Evolutionary conservation across 2,888 invertebrate species (phyloP).

Genomic region (Sinopyrophorus schimmeli): DNA sequence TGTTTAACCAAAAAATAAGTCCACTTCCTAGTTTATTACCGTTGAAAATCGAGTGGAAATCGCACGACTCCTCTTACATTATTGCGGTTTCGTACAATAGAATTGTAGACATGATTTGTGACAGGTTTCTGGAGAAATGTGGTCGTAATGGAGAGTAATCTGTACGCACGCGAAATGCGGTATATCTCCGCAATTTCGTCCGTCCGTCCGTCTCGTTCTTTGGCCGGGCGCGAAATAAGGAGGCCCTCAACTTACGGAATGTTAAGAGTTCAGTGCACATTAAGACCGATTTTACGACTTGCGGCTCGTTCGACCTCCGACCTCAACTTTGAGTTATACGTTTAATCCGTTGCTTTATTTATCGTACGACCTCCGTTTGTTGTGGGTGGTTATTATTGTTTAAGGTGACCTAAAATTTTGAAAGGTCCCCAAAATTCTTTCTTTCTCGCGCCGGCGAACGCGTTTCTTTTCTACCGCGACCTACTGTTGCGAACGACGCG

Average conservation of each 20-base stretch:
- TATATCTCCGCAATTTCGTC: slow-evolving; percentile 1
- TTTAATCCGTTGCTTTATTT: slow-evolving; percentile 31
- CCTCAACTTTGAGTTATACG: slow-evolving; percentile 32
- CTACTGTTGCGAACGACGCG: no score
- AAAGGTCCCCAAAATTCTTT: slow-evolving; percentile 15
- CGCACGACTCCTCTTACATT: slow-evolving; percentile 8
- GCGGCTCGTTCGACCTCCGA: slow-evolving; percentile 32
- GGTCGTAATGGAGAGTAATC: slow-evolving; percentile 17
- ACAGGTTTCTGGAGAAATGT: slow-evolving; percentile 17
- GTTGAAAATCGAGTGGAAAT: slow-evolving; percentile 13
- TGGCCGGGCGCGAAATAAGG: slow-evolving; percentile 8
- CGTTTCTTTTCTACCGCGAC: no score
- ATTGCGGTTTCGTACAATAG: slow-evolving; percentile 13
- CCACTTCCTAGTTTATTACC: slow-evolving; percentile 14
- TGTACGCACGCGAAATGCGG: slow-evolving; percentile 14
- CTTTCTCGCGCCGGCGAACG: background rate
- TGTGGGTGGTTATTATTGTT: slow-evolving; percentile 29
- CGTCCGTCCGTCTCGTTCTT: slow-evolving; percentile 11
- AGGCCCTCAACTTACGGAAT: slow-evolving; percentile 22
- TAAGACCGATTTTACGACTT: slow-evolving; percentile 29
- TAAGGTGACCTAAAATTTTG: slow-evolving; percentile 25
- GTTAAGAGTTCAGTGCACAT: slow-evolving; percentile 20
- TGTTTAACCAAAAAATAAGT: background rate
- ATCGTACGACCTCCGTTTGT: slow-evolving; percentile 20
- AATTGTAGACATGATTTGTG: slow-evolving; percentile 21